These are phyloP conservation scores for Magallana angulata DNA, from an alignment of 1,140 invertebrate species.

Conservation along the genomic window DNA sequence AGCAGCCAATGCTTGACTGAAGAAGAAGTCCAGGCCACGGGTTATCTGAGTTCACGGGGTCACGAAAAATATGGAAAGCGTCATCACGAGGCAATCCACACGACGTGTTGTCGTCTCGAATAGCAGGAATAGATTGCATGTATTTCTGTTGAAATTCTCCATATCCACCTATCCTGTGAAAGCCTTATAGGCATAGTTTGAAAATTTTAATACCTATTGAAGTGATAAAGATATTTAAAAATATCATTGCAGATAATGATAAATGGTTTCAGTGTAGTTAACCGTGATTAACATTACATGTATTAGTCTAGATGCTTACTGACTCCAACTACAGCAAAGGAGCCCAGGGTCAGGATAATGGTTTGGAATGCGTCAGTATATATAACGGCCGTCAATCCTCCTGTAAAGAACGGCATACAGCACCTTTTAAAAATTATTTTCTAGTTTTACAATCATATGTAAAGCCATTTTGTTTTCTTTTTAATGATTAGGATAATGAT, in stretches of 20 bases:
- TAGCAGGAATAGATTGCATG: conserved; percentile 70
- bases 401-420: conserved; percentile 7
- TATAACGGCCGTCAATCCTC: conserved; percentile 80
- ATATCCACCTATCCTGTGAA: conserved; percentile 80
- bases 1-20: conserved; percentile 79
- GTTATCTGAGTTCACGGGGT: conserved; percentile 60
- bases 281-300: no score
- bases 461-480: no score
- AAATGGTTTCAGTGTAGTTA: no score
- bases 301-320: conserved; percentile 58
- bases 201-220: no score
- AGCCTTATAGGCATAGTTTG: conserved; percentile 71
- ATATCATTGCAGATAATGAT: no score
- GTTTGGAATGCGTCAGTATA: conserved; percentile 81
- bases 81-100: conserved; percentile 76
- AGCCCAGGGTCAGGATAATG: conserved; percentile 79
- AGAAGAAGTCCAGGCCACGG: conserved; percentile 81
- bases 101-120: conserved; percentile 59
- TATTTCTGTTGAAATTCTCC: conserved; percentile 76
- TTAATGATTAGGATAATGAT: no score
- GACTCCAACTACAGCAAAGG: conserved; percentile 72
- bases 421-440: no score
- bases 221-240: no score
- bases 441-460: no score
- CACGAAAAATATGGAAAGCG: conserved; percentile 80